These are phyloP conservation scores for Nyctibius bracteatus DNA, from an alignment of 2,113 vertebrate species.

Conservation along the genomic window DNA sequence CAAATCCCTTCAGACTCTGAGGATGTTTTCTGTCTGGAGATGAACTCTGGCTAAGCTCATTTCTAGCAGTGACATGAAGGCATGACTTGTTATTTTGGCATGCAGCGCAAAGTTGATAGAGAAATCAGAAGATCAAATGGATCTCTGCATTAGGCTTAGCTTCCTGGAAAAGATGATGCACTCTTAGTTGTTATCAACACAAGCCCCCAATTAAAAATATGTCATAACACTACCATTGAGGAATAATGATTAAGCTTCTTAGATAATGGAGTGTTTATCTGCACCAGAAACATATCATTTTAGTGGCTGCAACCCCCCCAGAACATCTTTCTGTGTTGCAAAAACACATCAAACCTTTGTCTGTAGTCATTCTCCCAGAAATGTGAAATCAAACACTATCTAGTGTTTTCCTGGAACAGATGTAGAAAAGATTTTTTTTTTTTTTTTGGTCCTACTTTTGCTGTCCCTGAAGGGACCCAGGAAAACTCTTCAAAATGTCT, in stretches of 20 bases:
- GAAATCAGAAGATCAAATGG: slow-evolving; percentile 51
- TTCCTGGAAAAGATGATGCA: slow-evolving; percentile 55
- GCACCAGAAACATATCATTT: not conserved
- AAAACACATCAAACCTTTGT: not conserved
- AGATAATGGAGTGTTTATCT: not conserved
- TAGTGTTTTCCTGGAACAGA: not conserved
- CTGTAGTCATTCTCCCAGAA: not conserved
- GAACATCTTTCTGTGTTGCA: not conserved
- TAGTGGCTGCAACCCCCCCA: not conserved
- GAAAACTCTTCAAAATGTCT: not conserved
- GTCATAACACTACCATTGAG: not conserved
- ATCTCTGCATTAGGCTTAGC: slow-evolving; percentile 19
- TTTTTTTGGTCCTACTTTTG: not conserved
- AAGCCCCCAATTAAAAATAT: slow-evolving; percentile 40
- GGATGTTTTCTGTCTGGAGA: slow-evolving; percentile 50
- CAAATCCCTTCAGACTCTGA: slow-evolving; percentile 22
- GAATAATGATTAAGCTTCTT: slow-evolving; percentile 44
- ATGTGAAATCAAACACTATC: not conserved
- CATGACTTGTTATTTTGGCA: slow-evolving; percentile 55
- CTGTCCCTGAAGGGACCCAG: not conserved
- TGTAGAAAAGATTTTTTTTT: not conserved
- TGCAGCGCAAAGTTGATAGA: slow-evolving; percentile 16
- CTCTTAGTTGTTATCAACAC: slow-evolving; percentile 39
- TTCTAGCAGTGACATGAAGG: slow-evolving; percentile 38
- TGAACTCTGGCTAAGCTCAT: slow-evolving; percentile 48